Evolutionary conservation across 2,113 vertebrate species (phyloP).

Genomic region (Hemibagrus wyckioides): DNA sequence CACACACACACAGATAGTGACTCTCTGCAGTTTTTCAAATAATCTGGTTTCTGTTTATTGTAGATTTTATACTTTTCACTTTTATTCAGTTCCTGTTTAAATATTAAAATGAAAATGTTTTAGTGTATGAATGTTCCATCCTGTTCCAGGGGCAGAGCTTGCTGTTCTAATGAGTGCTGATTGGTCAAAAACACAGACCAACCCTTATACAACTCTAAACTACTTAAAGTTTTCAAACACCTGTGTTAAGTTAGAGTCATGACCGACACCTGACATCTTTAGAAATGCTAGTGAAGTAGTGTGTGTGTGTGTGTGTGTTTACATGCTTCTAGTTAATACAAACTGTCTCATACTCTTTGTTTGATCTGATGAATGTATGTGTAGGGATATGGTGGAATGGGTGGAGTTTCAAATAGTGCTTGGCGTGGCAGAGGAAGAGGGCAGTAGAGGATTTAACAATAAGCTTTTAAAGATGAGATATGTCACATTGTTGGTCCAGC

Average conservation of each 20-base stretch:
- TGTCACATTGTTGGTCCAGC: neutral
- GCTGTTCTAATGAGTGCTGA: neutral
- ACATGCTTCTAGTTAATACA: neutral
- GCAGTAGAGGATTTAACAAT: constrained; percentile 38
- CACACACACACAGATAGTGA: neutral
- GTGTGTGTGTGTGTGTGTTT: constrained; percentile 2
- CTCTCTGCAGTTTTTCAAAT: neutral
- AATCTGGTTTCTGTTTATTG: neutral
- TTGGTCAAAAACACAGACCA: neutral
- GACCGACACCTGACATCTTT: too few relatives aligned
- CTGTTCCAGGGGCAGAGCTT: neutral
- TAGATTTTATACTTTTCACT: neutral
- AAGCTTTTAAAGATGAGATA: constrained; percentile 24
- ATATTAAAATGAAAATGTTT: neutral
- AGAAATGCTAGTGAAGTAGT: neutral
- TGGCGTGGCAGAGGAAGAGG: constrained; percentile 51
- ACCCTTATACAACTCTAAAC: too few relatives aligned
- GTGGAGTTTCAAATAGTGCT: constrained; percentile 3
- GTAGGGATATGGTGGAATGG: constrained; percentile 38
- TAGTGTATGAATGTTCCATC: neutral
- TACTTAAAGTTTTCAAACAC: neutral
- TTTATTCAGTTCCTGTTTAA: neutral
- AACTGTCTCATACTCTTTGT: neutral
- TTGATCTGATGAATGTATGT: constrained; percentile 3
- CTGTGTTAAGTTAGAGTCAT: neutral